Conservation (phyloP, 2,797 vertebrate species). For the Phyllotis vaccarum region DNA sequence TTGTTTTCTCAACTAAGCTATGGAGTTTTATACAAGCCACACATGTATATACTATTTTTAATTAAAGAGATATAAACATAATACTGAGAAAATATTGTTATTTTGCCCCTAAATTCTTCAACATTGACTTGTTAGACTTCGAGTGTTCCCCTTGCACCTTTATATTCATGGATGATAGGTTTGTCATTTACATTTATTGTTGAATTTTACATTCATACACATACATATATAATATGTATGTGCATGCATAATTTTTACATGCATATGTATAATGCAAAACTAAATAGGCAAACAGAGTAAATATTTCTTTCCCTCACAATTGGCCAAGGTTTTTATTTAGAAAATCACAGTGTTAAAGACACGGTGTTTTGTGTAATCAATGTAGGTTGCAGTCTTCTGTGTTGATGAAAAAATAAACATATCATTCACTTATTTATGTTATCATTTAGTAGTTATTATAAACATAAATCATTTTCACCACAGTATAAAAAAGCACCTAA, state of each 20-base stretch:
- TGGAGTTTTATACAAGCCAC: background rate
- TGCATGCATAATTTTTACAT: background rate
- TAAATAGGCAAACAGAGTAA: background rate
- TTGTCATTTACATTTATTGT: background rate
- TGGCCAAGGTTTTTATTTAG: background rate
- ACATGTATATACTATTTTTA: background rate
- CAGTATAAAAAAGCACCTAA: background rate
- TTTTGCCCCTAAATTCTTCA: background rate
- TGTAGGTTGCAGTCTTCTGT: background rate
- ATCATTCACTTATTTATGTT: constrained; percentile 16
- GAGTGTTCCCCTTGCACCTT: background rate
- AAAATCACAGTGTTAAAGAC: too few species aligned
- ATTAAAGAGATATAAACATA: background rate
- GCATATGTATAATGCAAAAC: background rate
- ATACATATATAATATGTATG: background rate
- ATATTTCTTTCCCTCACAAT: constrained; percentile 17
- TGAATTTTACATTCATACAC: background rate
- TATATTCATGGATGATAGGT: background rate
- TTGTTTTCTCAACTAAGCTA: constrained; percentile 47
- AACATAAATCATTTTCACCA: background rate
- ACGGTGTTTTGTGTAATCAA: background rate
- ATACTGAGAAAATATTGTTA: constrained; percentile 24
- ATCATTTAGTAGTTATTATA: background rate
- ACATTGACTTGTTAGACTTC: background rate
- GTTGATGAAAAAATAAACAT: background rate